Conservation (phyloP, 2,113 vertebrate species). For the Lagopus leucura region DNA sequence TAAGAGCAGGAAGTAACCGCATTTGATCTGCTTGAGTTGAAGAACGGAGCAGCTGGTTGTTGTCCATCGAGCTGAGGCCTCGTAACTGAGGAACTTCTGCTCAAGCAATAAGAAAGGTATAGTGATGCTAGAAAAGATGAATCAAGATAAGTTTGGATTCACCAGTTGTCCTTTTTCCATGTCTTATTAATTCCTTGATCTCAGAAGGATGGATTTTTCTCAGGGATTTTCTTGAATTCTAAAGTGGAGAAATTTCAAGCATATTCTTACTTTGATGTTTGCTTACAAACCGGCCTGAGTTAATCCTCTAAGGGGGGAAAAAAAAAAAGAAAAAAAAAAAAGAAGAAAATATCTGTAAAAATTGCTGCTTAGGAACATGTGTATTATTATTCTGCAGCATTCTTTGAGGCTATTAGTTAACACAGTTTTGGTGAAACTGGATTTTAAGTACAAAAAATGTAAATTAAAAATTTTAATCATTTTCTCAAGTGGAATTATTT, state of each 20-base stretch:
- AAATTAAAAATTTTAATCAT: not conserved
- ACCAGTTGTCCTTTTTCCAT: not conserved
- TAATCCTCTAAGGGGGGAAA: not conserved
- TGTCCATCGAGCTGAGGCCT: not conserved
- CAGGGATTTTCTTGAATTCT: not conserved
- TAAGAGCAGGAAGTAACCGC: not conserved
- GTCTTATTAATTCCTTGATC: not conserved
- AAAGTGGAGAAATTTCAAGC: not conserved
- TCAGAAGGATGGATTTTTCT: not conserved
- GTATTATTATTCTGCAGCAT: not conserved
- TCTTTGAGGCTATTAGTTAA: not conserved
- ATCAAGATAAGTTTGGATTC: not conserved
- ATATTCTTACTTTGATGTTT: fast-evolving
- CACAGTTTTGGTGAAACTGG: not conserved
- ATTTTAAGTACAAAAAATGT: not conserved
- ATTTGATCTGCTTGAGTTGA: fast-evolving
- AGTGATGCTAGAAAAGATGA: not conserved
- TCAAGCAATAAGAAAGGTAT: not conserved
- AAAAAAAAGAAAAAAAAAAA: not conserved
- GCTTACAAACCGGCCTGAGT: not conserved
- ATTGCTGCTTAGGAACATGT: not conserved
- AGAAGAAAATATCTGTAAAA: not conserved
- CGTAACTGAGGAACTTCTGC: not conserved
- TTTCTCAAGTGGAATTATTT: not conserved
- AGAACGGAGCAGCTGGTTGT: not conserved